A percentile compares a stretch with the other conserved stretches of the same genome.
These are phyloP conservation scores for Suricata suricatta DNA, from an alignment of 2,113 vertebrate genomes.

Conservation along the genomic window DNA sequence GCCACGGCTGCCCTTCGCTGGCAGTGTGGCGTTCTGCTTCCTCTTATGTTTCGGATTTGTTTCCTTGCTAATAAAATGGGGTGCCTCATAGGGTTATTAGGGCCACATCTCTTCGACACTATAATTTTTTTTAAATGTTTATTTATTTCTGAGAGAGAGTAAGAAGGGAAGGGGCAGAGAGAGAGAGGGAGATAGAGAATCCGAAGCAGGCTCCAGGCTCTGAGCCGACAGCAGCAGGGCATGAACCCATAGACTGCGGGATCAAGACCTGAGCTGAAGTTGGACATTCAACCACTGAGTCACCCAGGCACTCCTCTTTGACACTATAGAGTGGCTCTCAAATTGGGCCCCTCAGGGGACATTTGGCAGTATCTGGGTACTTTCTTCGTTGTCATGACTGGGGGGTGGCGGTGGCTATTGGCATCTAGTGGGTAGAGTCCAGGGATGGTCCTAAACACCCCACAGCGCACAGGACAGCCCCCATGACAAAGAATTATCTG, in stretches of 20 bases:
- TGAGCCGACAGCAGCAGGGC: too few species aligned
- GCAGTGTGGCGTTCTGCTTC: background rate
- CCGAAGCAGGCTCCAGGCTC: too few species aligned
- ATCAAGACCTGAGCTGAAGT: too few species aligned
- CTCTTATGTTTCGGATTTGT: background rate
- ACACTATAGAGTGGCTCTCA: background rate
- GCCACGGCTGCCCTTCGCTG: too few species aligned
- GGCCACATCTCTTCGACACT: background rate
- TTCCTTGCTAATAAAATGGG: background rate
- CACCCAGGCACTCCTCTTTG: too few species aligned
- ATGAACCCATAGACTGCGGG: too few species aligned
- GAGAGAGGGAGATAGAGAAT: too few species aligned
- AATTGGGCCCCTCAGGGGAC: too few species aligned
- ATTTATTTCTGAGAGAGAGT: too few species aligned
- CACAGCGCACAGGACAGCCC: background rate
- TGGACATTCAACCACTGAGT: too few species aligned
- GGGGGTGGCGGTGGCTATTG: background rate
- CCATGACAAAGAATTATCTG: fast-evolving
- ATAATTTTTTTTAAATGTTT: too few species aligned
- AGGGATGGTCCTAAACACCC: background rate
- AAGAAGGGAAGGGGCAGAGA: too few species aligned
- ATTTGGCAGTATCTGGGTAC: background rate
- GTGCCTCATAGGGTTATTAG: background rate
- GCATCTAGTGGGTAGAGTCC: background rate
- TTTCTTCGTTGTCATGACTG: background rate